Conservation (phyloP, 30 jellyfish, hydroid and myxozoan species). For the Sanderia malayensis region DNA sequence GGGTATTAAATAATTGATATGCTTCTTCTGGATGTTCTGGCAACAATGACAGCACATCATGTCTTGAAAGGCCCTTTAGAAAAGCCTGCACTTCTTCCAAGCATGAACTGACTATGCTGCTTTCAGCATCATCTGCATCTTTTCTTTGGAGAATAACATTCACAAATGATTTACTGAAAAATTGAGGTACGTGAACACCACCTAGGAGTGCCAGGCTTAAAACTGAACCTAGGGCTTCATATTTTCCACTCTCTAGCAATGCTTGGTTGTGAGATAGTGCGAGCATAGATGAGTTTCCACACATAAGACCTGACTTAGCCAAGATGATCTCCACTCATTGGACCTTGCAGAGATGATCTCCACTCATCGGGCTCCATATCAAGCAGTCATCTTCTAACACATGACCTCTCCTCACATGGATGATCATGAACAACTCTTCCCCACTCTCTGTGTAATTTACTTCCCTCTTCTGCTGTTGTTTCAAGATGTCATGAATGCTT, state of each 20-base stretch:
- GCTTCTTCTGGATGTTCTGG: not conserved
- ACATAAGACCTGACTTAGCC: not conserved
- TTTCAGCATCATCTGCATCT: not conserved
- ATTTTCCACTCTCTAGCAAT: too few species aligned
- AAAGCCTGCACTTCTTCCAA: not conserved
- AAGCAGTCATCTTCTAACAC: not conserved
- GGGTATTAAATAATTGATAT: not conserved
- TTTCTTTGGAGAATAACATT: not conserved
- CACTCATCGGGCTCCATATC: not conserved
- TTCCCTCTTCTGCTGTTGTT: not conserved
- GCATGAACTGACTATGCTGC: not conserved
- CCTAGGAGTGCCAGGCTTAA: too few species aligned
- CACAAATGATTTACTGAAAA: too few species aligned
- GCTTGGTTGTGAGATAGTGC: too few species aligned
- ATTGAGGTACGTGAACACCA: too few species aligned
- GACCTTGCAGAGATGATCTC: not conserved
- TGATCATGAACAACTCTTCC: not conserved
- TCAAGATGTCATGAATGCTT: not conserved
- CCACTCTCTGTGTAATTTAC: not conserved
- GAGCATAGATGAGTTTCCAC: not conserved
- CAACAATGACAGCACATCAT: not conserved
- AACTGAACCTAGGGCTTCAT: too few species aligned
- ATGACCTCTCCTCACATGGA: not conserved
- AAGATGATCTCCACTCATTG: not conserved
- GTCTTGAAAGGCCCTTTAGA: not conserved